Percentiles rank a stretch among this genome's conserved stretches.
phyloP scores from a whole-genome alignment of 2,113 vertebrate species.

The Paralichthys olivaceus region DNA sequence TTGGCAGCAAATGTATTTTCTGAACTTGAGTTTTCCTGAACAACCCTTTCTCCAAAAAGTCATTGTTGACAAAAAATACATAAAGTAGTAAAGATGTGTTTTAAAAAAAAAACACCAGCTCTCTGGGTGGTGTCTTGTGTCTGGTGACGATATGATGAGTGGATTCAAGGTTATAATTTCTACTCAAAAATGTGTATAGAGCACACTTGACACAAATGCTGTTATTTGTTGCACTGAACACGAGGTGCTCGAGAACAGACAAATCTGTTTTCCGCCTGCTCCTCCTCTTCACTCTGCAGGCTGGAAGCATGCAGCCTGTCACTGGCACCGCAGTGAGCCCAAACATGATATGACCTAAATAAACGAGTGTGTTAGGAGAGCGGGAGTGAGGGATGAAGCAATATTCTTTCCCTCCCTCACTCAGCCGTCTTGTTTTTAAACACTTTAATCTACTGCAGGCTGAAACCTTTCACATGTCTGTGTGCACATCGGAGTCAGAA shows the following conservation, averaged over 20 bases:
- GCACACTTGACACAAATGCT: background rate
- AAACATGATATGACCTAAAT: conserved; percentile 81
- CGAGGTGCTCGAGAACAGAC: conserved; percentile 9
- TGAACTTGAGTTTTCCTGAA: background rate
- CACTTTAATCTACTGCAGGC: conserved; percentile 46
- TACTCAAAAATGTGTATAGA: background rate
- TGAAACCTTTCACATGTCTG: conserved; percentile 3
- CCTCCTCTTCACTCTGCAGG: conserved; percentile 50
- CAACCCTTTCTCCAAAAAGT: background rate
- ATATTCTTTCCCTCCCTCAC: conserved; percentile 26
- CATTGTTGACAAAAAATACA: background rate
- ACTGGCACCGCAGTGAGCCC: conserved; percentile 69
- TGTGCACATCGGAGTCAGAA: background rate
- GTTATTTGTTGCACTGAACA: background rate
- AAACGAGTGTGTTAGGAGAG: conserved; percentile 54
- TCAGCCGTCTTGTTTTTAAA: conserved; percentile 56
- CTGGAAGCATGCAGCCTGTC: conserved; percentile 61
- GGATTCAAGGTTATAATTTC: background rate
- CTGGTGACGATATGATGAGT: background rate
- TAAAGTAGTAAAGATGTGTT: background rate
- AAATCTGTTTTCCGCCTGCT: conserved; percentile 42
- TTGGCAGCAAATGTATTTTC: conserved; percentile 11
- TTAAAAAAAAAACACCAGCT: background rate
- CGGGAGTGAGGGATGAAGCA: conserved; percentile 38
- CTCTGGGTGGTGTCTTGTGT: background rate